Base-by-base conservation (phyloP, 2,888 invertebrate genomes). In the Zonitis immaculata region DNA sequence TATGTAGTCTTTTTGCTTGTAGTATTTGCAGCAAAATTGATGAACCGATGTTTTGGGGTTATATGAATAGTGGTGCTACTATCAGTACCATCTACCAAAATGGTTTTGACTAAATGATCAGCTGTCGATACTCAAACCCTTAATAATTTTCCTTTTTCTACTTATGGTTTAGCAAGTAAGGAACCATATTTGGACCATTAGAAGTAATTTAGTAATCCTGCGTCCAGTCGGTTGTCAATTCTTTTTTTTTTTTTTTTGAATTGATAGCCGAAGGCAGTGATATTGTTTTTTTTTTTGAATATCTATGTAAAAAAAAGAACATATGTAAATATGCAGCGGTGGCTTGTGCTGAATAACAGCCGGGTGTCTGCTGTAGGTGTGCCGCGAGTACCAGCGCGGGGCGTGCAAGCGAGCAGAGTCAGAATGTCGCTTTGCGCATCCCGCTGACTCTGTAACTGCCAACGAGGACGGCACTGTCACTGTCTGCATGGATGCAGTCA, bases 401-500 rank as follows among this genome's bases (percentile, higher is more conserved):
- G 91, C 91, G 85, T 96, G 95, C 88, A 92, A 94, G 86, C 91
- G 95, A 81, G 88, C 91, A 79, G 94, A 94, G 85, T 86, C 89
- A 79, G 95, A 95, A 86, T 96, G 95, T 88, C 94, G 95, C 85
- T 95, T 91, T 88, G 95, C 95, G 84, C 95, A 95, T 87, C 95
- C 95, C 83, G 89, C 93, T 83, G 89, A 94, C 83, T 89, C 91
- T 83, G 93, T 95, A 82, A 88, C 89, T 81, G 88, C 93, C 83
- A 94, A 93, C 85, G 90, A 91, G 82, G 95, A 95, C 88, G 95
- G 95, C 88, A 90, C 92, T 83, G 95, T 95, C 87, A 95, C 95
- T 85, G 95, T 95, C 87, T 96, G 96, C 93, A 95, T 95, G 95
- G 95, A 96, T 88, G 95, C 92, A 87, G 91, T 95, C 86, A 92